A percentile compares a stretch with the other conserved stretches of the same genome.
phyloP scores from a whole-genome alignment of 2,888 invertebrate genomes.

The Caenorhabditis drosophilae region DNA sequence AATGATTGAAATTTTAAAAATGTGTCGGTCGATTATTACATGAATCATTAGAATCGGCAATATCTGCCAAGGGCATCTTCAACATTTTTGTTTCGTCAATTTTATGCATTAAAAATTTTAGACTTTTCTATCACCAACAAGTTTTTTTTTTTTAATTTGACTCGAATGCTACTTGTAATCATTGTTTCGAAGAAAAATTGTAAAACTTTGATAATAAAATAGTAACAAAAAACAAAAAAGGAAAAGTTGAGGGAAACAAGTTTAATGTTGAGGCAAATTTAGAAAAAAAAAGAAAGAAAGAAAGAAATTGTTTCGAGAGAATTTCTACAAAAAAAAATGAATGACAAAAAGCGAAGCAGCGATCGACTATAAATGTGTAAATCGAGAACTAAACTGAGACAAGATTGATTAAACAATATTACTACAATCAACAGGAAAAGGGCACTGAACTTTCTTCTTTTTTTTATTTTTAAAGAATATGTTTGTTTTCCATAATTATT shows the following conservation, averaged over 20 bases:
- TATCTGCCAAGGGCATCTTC: background rate
- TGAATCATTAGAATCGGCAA: no score
- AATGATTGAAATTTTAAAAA: no score
- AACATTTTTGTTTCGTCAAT: background rate
- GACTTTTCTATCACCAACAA: background rate
- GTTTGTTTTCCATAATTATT: no score
- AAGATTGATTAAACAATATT: no score
- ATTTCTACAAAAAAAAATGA: background rate
- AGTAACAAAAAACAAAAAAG: background rate
- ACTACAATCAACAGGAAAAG: no score
- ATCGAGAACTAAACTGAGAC: no score
- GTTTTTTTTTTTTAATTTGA: no score
- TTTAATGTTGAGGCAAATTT: background rate
- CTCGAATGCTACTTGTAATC: no score
- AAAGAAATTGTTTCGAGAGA: background rate
- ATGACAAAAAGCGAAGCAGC: background rate
- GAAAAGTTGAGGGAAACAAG: background rate
- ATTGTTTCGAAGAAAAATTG: background rate
- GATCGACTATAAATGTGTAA: background rate
- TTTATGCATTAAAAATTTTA: background rate
- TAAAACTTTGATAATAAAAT: background rate
- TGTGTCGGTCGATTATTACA: no score
- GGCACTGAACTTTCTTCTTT: no score
- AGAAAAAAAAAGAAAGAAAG: no score
- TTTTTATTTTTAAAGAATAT: no score